Base-by-base conservation (phyloP, 1,140 invertebrate genomes). In the Mercenaria mercenaria region DNA sequence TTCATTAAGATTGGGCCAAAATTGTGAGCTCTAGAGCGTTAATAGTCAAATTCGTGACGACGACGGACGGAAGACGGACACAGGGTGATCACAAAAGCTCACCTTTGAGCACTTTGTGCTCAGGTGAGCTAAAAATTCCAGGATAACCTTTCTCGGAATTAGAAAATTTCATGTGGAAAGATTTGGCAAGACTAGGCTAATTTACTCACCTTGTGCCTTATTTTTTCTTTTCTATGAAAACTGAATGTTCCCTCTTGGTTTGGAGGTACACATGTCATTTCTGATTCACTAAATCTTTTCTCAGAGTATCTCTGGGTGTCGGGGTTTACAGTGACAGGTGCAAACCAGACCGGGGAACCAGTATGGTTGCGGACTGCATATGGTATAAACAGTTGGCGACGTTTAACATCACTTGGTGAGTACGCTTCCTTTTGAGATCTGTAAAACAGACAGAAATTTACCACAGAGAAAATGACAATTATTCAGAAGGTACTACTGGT, bases 311-410 rank as follows among this genome's bases (percentile, higher is more conserved):
- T 61, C 10, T 11, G 29, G 29, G n/a, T 13, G 39, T 83, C 64
- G 29, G 95, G 94, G 18, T 92, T 94, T 29, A 94, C 94, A 4
- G 94, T 96, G 61, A 98, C 96, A 0, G 98, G 98, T 69, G 97
- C 97, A 95, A 99, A 99, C 96, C 97, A 97, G 0, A 99, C 95
- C 13, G 97, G 96, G 69, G 97, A 98, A 0, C 98, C 99, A 10
- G 98, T 99, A 50, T 98, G 97, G 95, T 99, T 99, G 91, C 97
- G 97, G 26, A 99, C 95, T 0, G 98, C 98, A 96, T 98, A 99
- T 0, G 99, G 99, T 88, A 41, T 81, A 26, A 81, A 82, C 26
- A 59, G 61, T 26, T 89, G 76, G 4, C 87, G 59, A 43, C 87
- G 11, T 52, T 39, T 61, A 61, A 47, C 52, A 37, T 47, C 67